Percentiles rank a stretch among this genome's conserved stretches.
Conservation (phyloP, 2,888 invertebrate species). For the Microplitis deprimator region DNA sequence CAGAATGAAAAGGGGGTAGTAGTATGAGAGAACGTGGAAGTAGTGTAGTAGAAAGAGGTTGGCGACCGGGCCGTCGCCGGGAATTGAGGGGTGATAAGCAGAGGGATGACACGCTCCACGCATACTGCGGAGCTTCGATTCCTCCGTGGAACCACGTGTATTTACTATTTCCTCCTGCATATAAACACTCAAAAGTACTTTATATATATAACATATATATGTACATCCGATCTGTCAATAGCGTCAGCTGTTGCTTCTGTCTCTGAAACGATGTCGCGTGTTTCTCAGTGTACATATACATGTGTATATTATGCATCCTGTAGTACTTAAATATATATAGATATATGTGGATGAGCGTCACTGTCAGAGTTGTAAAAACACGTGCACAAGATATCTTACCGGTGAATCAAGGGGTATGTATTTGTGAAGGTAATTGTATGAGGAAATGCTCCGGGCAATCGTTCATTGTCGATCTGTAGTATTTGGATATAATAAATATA, state of each 20-base stretch:
- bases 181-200: slow-evolving; percentile 46
- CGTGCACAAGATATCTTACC: slow-evolving; percentile 13
- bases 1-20: slow-evolving; percentile 4
- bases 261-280: slow-evolving; percentile 35
- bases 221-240: slow-evolving; percentile 55
- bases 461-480: not conserved
- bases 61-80: slow-evolving; percentile 14
- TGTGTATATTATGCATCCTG: slow-evolving; percentile 11
- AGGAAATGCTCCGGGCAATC: not conserved
- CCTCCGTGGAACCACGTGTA: slow-evolving; percentile 34
- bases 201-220: not conserved
- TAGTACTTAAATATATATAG: slow-evolving; percentile 16
- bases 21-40: slow-evolving; percentile 13
- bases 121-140: slow-evolving; percentile 24
- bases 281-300: slow-evolving; percentile 19
- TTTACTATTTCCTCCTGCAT: slow-evolving; percentile 30
- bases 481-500: not conserved
- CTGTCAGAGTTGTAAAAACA: slow-evolving; percentile 20
- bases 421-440: not conserved
- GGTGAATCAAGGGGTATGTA: not conserved
- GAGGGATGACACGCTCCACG: slow-evolving; percentile 38
- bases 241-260: slow-evolving; percentile 61
- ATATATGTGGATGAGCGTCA: slow-evolving; percentile 25
- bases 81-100: slow-evolving; percentile 9
- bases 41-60: slow-evolving; percentile 25